A percentile compares a stretch with the other conserved stretches of the same genome.
Evolutionary conservation across 2,888 invertebrate genomes (phyloP).

Genomic region (Dichetophora obliterata): DNA sequence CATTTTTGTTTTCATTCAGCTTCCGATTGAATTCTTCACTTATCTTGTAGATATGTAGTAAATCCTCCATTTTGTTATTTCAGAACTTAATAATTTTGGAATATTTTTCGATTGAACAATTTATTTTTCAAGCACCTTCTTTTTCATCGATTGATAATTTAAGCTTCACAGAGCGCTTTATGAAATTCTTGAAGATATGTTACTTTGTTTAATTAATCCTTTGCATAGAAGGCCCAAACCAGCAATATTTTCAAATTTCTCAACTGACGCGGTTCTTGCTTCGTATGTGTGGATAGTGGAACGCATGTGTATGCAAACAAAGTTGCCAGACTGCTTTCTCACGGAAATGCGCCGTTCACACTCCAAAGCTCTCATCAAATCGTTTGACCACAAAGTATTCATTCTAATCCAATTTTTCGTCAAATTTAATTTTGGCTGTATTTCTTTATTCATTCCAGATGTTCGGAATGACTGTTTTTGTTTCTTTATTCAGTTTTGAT

Average conservation of each 20-base stretch:
- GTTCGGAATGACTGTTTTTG: too few relatives aligned
- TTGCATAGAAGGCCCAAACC: not conserved
- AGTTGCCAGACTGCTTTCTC: too few relatives aligned
- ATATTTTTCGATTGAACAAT: too few relatives aligned
- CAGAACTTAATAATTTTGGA: not conserved
- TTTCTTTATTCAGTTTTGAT: too few relatives aligned
- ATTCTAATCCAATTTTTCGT: too few relatives aligned
- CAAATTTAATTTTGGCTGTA: too few relatives aligned
- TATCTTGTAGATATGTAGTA: conserved; percentile 49
- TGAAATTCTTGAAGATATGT: not conserved
- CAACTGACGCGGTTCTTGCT: conserved; percentile 33
- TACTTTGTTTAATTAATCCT: too few relatives aligned
- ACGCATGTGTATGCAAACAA: not conserved
- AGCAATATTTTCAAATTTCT: conserved; percentile 25
- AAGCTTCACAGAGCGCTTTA: not conserved
- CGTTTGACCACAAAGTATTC: too few relatives aligned
- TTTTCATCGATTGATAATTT: not conserved
- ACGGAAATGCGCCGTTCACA: too few relatives aligned
- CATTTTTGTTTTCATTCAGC: not conserved
- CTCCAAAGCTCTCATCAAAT: too few relatives aligned
- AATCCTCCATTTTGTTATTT: conserved; percentile 57
- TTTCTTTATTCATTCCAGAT: too few relatives aligned
- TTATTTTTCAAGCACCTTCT: not conserved
- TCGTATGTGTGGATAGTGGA: conserved; percentile 30
- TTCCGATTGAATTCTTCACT: not conserved